Percentiles rank a stretch among this genome's conserved stretches.
phyloP scores from a whole-genome alignment of 2,888 invertebrate genomes.

The Diadegma fenestrale region DNA sequence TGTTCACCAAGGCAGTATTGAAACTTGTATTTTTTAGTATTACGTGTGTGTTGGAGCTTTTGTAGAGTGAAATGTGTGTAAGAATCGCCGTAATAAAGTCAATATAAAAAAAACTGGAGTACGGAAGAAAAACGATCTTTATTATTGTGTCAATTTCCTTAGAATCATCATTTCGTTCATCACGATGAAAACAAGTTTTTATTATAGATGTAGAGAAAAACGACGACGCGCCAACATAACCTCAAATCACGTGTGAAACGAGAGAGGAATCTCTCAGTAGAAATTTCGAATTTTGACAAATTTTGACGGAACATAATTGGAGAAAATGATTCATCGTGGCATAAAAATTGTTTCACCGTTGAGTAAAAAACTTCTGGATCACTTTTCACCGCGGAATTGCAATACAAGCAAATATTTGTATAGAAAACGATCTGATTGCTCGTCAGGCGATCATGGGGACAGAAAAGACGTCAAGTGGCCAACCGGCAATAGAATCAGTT shows the following conservation, averaged over 20 bases:
- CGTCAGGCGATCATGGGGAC: constrained; percentile 47
- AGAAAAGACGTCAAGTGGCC: constrained; percentile 75
- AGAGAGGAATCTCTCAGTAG: not conserved
- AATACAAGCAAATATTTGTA: not conserved
- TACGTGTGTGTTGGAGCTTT: not conserved
- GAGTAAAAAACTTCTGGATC: constrained; percentile 21
- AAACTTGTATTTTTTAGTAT: not conserved
- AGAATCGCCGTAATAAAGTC: not conserved
- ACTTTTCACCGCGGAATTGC: constrained; percentile 1
- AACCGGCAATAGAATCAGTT: constrained; percentile 72
- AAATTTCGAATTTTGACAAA: not conserved
- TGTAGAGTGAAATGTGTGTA: constrained; percentile 5
- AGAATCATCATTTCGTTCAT: not conserved
- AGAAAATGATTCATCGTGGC: constrained; percentile 34
- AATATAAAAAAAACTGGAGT: not conserved
- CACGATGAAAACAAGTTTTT: not conserved
- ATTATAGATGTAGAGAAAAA: not conserved
- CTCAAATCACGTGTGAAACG: not conserved
- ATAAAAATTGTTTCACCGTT: constrained; percentile 36
- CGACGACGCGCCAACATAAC: not conserved
- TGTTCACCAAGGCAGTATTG: not conserved
- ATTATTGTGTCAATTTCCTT: not conserved
- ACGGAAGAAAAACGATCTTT: not conserved
- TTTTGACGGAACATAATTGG: not conserved
- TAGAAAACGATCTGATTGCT: constrained; percentile 42